These are phyloP conservation scores for Grammomys surdaster DNA, from an alignment of 2,113 vertebrate species.

Conservation along the genomic window DNA sequence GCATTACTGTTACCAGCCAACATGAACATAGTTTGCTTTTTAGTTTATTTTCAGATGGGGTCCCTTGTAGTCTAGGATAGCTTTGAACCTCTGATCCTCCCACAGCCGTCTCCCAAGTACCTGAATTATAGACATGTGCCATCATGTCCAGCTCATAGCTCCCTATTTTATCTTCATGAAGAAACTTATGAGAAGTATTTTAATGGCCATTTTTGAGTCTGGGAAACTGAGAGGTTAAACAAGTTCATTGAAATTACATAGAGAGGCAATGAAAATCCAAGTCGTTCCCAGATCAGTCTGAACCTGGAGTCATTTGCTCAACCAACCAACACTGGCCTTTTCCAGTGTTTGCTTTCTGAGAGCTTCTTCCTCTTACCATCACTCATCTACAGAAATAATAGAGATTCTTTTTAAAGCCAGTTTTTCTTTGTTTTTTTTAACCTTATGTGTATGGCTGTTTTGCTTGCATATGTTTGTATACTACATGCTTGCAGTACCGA, in stretches of 20 bases:
- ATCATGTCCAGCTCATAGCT: not conserved
- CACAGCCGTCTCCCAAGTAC: not conserved
- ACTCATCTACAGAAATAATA: not conserved
- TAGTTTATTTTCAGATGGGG: not conserved
- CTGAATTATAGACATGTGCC: not conserved
- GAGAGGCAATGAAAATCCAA: not conserved
- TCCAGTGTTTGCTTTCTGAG: not conserved
- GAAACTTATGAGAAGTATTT: slow-evolving; percentile 6
- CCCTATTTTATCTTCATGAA: slow-evolving; percentile 9
- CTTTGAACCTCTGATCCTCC: not conserved
- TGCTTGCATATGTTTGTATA: not conserved
- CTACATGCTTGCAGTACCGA: not conserved
- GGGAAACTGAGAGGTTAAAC: not conserved
- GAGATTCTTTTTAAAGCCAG: not conserved
- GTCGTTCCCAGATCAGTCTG: not conserved
- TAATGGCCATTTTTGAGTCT: not conserved
- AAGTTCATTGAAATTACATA: not conserved
- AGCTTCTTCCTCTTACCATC: not conserved
- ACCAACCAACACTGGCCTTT: not conserved
- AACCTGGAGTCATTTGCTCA: not conserved
- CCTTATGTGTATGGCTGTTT: not conserved
- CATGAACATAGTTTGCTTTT: not conserved
- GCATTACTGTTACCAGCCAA: not conserved
- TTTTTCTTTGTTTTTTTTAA: not conserved
- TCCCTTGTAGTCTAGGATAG: not conserved